Conservation (phyloP, 2,113 vertebrate genomes). For the Bubo scandiacus region DNA sequence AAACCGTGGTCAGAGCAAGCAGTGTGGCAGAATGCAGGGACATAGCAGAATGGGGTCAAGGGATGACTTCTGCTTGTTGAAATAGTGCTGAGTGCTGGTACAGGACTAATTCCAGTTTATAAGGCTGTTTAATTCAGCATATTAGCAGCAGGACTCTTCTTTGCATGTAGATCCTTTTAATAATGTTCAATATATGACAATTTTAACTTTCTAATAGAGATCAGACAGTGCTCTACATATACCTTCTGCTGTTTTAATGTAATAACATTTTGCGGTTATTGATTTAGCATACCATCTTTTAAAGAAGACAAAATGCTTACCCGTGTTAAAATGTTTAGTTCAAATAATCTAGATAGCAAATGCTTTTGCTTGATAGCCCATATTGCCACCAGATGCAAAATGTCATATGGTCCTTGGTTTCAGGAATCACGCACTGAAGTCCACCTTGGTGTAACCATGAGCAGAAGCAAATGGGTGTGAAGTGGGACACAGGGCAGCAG, state of each 20-base stretch:
- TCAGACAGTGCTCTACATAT: background rate
- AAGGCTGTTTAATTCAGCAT: background rate
- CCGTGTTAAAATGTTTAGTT: background rate
- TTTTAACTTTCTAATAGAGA: background rate
- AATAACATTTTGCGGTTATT: background rate
- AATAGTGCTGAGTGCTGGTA: background rate
- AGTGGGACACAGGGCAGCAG: background rate
- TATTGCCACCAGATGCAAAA: background rate
- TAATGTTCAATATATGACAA: background rate
- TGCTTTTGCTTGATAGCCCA: background rate
- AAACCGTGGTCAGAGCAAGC: background rate
- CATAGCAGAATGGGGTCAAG: background rate
- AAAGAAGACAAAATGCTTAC: background rate
- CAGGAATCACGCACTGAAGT: background rate
- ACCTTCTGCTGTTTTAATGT: background rate
- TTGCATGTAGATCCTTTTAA: background rate
- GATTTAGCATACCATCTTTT: background rate
- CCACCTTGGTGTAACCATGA: background rate
- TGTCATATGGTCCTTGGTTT: background rate
- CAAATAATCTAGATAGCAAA: background rate
- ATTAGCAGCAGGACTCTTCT: background rate
- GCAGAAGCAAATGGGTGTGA: background rate
- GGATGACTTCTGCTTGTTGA: background rate
- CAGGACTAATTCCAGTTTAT: background rate
- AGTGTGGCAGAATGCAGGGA: background rate